These are phyloP conservation scores for Drosophila ogumai DNA, from an alignment of 1,140 invertebrate genomes.

Conservation along the genomic window DNA sequence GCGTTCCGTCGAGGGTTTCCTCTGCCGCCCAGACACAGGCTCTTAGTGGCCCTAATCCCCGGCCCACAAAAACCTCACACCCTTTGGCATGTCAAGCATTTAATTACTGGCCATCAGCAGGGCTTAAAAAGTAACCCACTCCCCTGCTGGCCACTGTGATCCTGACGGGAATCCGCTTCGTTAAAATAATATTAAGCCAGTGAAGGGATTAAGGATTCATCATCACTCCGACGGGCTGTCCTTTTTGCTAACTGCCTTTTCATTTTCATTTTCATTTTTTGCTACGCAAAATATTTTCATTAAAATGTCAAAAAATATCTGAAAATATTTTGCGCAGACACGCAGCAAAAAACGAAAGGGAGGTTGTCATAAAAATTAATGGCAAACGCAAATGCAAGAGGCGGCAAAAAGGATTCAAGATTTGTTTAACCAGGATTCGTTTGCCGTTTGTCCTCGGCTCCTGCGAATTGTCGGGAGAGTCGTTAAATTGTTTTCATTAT, in stretches of 20 bases:
- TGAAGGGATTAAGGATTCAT: slow-evolving; percentile 66
- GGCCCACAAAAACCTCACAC: slow-evolving; percentile 50
- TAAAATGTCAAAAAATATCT: slow-evolving; percentile 80
- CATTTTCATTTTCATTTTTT: slow-evolving; percentile 35
- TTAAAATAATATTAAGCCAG: slow-evolving; percentile 80
- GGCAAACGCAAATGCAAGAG: slow-evolving; percentile 41
- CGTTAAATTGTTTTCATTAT: slow-evolving; percentile 83
- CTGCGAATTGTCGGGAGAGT: slow-evolving; percentile 76
- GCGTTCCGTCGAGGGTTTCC: slow-evolving; percentile 13
- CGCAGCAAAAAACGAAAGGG: slow-evolving; percentile 39
- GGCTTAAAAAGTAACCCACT: slow-evolving; percentile 68
- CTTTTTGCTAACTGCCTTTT: slow-evolving; percentile 38
- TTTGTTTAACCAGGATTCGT: slow-evolving; percentile 69
- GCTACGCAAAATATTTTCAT: slow-evolving; percentile 77
- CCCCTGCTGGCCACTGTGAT: not conserved
- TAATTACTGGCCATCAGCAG: slow-evolving; percentile 79
- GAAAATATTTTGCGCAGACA: slow-evolving; percentile 80
- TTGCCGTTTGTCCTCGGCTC: slow-evolving; percentile 27
- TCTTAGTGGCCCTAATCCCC: slow-evolving; percentile 59
- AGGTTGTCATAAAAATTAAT: slow-evolving; percentile 20
- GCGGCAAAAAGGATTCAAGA: slow-evolving; percentile 72
- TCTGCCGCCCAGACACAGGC: slow-evolving; percentile 5
- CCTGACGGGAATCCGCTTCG: slow-evolving; percentile 66
- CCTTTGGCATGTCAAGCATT: slow-evolving; percentile 76
- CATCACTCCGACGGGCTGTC: slow-evolving; percentile 47